phyloP scores from a whole-genome alignment of 2,113 vertebrate genomes.

The Hassar affinis region DNA sequence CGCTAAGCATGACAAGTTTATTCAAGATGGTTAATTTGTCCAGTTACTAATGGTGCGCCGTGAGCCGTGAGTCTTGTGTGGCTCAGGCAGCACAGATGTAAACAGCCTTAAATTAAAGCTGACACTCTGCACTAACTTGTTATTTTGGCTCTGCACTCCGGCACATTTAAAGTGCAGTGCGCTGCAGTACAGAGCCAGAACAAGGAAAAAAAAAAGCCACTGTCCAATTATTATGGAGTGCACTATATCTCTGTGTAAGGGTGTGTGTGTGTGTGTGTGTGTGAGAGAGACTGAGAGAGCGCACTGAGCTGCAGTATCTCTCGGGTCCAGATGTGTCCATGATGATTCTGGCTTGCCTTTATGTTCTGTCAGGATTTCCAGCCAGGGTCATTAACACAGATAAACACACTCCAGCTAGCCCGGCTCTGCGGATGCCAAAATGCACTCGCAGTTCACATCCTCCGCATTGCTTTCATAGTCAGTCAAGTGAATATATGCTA shows the following conservation, averaged over 20 bases:
- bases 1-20: constrained; percentile 5
- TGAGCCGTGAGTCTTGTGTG: background rate
- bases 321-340: constrained; percentile 11
- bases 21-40: background rate
- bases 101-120: constrained; percentile 5
- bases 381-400: constrained; percentile 34
- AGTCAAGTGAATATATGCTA: background rate
- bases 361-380: constrained; percentile 6
- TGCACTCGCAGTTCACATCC: background rate
- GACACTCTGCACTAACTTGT: background rate
- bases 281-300: background rate
- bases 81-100: constrained; percentile 7
- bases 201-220: background rate
- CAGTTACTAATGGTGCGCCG: background rate
- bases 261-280: background rate
- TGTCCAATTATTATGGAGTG: constrained; percentile 4
- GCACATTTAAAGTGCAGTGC: background rate
- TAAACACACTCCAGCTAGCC: constrained; percentile 18
- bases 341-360: constrained; percentile 8
- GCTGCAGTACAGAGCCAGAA: background rate
- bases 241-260: background rate
- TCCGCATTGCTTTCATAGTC: background rate
- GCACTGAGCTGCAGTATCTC: constrained; percentile 8
- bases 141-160: background rate
- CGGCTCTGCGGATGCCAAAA: background rate